These are phyloP conservation scores for Tamias sibiricus DNA, from an alignment of 2,113 vertebrate species.

Conservation along the genomic window DNA sequence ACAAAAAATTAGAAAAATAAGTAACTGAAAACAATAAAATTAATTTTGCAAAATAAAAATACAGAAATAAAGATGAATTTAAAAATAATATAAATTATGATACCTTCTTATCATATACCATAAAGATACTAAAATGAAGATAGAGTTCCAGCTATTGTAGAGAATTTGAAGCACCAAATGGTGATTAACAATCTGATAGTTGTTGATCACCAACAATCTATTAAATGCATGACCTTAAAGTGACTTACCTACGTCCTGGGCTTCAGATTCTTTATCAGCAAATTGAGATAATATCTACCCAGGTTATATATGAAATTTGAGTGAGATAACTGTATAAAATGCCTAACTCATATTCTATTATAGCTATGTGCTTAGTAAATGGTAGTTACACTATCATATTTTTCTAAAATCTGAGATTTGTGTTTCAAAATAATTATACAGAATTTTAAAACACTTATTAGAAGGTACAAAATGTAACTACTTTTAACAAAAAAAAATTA, in stretches of 20 bases:
- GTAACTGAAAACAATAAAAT: neutral
- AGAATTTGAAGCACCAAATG: neutral
- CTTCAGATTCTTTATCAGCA: neutral
- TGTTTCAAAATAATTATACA: neutral
- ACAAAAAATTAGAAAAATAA: neutral
- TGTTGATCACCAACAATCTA: neutral
- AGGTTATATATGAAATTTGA: neutral
- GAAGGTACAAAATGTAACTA: neutral
- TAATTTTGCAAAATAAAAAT: neutral
- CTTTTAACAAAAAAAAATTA: neutral
- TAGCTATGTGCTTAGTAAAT: neutral
- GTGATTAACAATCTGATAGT: neutral
- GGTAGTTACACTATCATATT: neutral
- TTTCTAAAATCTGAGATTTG: neutral
- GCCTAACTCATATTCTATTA: neutral
- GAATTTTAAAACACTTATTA: neutral
- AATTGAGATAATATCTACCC: neutral
- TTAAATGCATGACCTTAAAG: neutral
- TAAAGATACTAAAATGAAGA: neutral
- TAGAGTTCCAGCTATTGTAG: neutral
- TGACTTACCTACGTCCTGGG: neutral
- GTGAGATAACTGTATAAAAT: neutral
- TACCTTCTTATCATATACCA: neutral
- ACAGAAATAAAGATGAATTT: neutral
- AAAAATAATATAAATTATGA: neutral